phyloP scores from a whole-genome alignment of 2,888 invertebrate genomes.

The Bimastos eiseni region DNA sequence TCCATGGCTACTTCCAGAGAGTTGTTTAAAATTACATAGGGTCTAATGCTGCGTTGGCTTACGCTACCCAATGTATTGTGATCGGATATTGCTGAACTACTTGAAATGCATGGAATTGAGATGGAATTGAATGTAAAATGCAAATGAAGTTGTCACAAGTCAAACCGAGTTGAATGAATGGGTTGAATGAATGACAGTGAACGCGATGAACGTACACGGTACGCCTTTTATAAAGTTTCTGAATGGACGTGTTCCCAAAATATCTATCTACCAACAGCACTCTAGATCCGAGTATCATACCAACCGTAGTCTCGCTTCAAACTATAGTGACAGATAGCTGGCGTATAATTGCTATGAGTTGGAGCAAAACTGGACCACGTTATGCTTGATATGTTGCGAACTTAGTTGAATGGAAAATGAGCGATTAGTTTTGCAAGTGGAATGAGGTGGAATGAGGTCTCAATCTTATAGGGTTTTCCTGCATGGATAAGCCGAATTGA shows the following conservation, averaged over 20 bases:
- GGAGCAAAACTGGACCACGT: background rate
- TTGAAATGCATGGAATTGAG: background rate
- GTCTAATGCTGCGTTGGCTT: background rate
- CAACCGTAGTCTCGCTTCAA: background rate
- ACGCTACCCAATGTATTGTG: background rate
- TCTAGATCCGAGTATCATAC: background rate
- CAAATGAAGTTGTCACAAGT: background rate
- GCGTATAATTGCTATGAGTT: background rate
- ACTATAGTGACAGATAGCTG: background rate
- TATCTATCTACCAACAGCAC: background rate
- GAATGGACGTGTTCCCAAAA: background rate
- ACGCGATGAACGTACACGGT: no score
- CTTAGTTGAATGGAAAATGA: background rate
- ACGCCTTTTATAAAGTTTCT: background rate
- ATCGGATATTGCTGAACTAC: background rate
- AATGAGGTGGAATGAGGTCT: background rate
- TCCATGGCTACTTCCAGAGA: background rate
- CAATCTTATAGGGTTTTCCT: background rate
- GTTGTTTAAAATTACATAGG: background rate
- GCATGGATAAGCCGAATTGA: conserved; percentile 13
- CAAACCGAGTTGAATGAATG: background rate
- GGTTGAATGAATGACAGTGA: background rate
- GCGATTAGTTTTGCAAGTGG: background rate
- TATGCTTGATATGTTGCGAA: background rate
- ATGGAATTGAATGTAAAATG: background rate